These are phyloP conservation scores for Eucidaris tribuloides DNA, from an alignment of 35 echinoderm and acorn worm genomes.

Conservation along the genomic window DNA sequence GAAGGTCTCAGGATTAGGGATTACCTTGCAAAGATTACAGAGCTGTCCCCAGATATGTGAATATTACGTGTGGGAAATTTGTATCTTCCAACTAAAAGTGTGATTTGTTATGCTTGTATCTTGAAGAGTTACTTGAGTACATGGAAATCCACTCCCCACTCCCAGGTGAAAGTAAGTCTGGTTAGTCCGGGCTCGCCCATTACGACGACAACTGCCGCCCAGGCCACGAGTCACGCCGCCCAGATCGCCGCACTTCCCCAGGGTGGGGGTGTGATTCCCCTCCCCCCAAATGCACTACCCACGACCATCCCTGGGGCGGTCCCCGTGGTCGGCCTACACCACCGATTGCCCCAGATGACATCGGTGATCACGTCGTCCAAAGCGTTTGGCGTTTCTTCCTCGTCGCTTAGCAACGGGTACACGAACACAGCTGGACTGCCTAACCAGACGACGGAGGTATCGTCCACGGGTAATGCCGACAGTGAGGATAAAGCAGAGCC, in stretches of 20 bases:
- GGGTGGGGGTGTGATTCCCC: slow-evolving; percentile 10
- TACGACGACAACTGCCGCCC: slow-evolving; percentile 31
- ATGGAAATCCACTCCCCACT: too few species aligned
- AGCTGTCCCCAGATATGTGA: not conserved
- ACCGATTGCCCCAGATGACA: slow-evolving; percentile 43
- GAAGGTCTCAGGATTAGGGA: not conserved
- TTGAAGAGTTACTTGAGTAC: not conserved
- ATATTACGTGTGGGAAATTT: not conserved
- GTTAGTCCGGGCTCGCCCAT: slow-evolving; percentile 80
- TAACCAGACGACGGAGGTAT: slow-evolving; percentile 37
- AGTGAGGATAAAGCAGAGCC: not conserved
- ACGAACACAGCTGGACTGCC: not conserved
- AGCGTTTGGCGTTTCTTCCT: slow-evolving; percentile 10
- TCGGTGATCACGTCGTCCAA: slow-evolving; percentile 80
- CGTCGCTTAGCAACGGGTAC: slow-evolving; percentile 62
- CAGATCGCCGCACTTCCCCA: slow-evolving; percentile 10
- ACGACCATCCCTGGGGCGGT: not conserved
- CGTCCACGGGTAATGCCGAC: not conserved
- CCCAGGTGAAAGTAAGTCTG: slow-evolving; percentile 73
- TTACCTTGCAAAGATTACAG: not conserved
- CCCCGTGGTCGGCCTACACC: slow-evolving; percentile 18
- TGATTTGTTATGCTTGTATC: not conserved
- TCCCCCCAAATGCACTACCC: not conserved
- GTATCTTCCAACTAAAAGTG: not conserved
- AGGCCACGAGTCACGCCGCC: slow-evolving; percentile 37